A percentile compares a stretch with the other conserved stretches of the same genome.
Evolutionary conservation across 2,113 vertebrate genomes (phyloP).

Genomic region (Noctilio leporinus): DNA sequence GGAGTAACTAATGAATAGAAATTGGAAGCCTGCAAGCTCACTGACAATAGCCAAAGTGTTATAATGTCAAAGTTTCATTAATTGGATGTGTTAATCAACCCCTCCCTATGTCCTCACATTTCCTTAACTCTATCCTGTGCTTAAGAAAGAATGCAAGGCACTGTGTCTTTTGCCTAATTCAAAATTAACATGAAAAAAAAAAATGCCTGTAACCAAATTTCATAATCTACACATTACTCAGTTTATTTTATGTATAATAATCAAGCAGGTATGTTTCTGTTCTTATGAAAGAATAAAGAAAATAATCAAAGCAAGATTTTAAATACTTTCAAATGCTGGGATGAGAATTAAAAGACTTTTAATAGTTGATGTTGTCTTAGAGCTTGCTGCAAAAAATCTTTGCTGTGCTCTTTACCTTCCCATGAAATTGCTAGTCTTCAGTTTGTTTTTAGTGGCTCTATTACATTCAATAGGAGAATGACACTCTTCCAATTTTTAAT

Average conservation of each 20-base stretch:
- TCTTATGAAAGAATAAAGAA: background rate
- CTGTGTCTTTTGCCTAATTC: background rate
- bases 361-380: background rate
- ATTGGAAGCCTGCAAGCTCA: background rate
- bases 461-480: background rate
- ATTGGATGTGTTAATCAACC: slow-evolving; percentile 40
- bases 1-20: slow-evolving; percentile 47
- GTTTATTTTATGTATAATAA: background rate
- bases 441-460: background rate
- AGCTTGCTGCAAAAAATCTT: background rate
- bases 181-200: background rate
- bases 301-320: background rate
- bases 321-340: slow-evolving; percentile 1
- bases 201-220: background rate
- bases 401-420: background rate
- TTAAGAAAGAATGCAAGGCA: background rate
- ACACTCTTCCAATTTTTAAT: slow-evolving; percentile 21
- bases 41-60: slow-evolving; percentile 31
- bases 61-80: slow-evolving; percentile 44
- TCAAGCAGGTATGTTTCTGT: background rate
- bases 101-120: background rate
- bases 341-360: background rate
- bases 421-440: background rate
- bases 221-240: background rate
- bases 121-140: background rate